These are phyloP conservation scores for Melieria picta DNA, from an alignment of 2,888 invertebrate genomes.

Conservation along the genomic window DNA sequence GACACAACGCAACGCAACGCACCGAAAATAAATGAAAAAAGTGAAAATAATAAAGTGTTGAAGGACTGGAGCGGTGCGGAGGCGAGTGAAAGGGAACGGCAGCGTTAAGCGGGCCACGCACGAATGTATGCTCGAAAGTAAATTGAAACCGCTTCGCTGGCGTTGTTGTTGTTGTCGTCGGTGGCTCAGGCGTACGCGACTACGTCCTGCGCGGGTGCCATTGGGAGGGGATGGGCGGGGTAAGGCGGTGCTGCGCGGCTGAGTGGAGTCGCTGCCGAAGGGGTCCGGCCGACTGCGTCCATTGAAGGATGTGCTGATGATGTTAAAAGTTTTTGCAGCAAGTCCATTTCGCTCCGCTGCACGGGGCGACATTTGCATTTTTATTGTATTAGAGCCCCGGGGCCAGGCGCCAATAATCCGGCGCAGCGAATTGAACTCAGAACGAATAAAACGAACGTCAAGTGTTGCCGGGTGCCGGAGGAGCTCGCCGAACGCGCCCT, in stretches of 20 bases:
- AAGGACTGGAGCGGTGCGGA: neutral
- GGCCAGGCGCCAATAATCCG: constrained; percentile 5
- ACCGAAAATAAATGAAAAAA: constrained; percentile 21
- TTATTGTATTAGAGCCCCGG: constrained; percentile 51
- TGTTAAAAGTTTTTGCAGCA: constrained; percentile 35
- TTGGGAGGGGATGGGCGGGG: neutral
- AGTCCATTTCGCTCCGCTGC: constrained; percentile 49
- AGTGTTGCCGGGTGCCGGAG: constrained; percentile 30
- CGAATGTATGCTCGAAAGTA: constrained; percentile 16
- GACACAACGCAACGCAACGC: neutral
- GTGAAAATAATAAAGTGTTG: neutral
- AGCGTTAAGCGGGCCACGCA: constrained; percentile 1
- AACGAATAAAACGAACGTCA: constrained; percentile 9
- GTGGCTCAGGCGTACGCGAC: neutral
- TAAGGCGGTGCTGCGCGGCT: neutral
- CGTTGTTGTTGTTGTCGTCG: neutral
- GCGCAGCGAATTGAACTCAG: constrained; percentile 19
- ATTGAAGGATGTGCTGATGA: constrained; percentile 2
- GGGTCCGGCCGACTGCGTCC: neutral
- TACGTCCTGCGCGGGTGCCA: neutral
- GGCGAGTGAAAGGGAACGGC: constrained; percentile 10
- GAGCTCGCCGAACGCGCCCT: too few relatives aligned
- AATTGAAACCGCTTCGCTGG: constrained; percentile 22
- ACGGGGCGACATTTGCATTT: constrained; percentile 56
- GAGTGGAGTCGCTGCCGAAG: constrained; percentile 4